Evolutionary conservation across 2,113 vertebrate genomes (phyloP).

Genomic region (Mormyrus iriodes): DNA sequence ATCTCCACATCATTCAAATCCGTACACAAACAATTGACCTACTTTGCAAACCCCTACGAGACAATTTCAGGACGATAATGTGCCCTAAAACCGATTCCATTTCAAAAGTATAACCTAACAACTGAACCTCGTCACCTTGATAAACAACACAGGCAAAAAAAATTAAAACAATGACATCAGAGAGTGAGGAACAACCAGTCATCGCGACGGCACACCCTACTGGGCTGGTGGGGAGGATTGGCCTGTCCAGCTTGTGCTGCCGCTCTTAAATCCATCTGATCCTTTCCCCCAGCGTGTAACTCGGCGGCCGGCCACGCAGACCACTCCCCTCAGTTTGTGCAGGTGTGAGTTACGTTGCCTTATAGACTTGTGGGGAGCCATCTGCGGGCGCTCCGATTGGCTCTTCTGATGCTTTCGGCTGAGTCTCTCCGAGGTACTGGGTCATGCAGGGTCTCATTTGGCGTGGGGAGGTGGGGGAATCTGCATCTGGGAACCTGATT

Average conservation of each 20-base stretch:
- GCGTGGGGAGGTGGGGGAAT: not conserved
- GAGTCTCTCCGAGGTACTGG: not conserved
- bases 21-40: not conserved
- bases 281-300: not conserved
- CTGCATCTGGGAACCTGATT: not conserved
- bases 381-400: not conserved
- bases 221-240: not conserved
- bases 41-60: not conserved
- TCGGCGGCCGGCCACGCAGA: not conserved
- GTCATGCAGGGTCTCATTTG: not conserved
- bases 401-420: not conserved
- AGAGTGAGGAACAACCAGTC: not conserved
- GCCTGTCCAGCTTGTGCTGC: not conserved
- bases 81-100: not conserved
- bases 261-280: not conserved
- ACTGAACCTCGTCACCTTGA: not conserved
- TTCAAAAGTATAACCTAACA: not conserved
- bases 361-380: not conserved
- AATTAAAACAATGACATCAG: not conserved
- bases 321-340: not conserved
- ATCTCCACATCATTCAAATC: not conserved
- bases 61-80: not conserved
- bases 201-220: not conserved
- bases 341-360: not conserved
- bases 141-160: not conserved